Conservation (phyloP, 2,113 vertebrate species). For the Bos taurus region DNA sequence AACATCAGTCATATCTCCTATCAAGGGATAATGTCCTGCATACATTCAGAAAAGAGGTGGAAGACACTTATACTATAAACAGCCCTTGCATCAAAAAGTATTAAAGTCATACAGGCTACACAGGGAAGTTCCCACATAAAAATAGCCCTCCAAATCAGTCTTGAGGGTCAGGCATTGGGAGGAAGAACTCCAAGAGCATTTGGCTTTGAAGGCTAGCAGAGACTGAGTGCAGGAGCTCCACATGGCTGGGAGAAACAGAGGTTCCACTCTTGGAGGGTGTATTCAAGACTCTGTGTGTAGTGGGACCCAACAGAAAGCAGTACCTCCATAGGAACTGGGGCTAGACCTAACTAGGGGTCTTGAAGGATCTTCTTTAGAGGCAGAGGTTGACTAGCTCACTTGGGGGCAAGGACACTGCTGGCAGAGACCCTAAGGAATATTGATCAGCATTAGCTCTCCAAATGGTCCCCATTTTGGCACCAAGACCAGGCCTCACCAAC, state of each 20-base stretch:
- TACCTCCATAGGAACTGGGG: neutral
- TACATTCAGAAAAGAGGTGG: neutral
- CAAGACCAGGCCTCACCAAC: neutral
- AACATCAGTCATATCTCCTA: neutral
- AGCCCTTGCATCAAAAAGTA: neutral
- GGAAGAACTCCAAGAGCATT: neutral
- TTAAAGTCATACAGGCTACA: neutral
- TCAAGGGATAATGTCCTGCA: neutral
- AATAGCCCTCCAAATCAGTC: neutral
- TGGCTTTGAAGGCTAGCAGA: neutral
- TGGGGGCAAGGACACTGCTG: neutral
- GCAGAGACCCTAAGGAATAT: neutral
- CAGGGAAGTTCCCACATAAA: neutral
- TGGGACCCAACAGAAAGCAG: neutral
- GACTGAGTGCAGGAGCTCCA: neutral
- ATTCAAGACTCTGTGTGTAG: neutral
- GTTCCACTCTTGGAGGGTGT: neutral
- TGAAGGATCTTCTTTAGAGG: neutral
- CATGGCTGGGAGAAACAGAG: neutral
- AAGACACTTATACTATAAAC: neutral
- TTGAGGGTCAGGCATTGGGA: neutral
- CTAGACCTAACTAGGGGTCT: neutral
- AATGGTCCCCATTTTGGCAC: neutral
- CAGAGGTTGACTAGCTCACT: neutral
- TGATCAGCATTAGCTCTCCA: neutral